Percentiles rank a stretch among this genome's conserved stretches.
Evolutionary conservation across 2,888 invertebrate genomes (phyloP).

Genomic region (Eilema depressum): DNA sequence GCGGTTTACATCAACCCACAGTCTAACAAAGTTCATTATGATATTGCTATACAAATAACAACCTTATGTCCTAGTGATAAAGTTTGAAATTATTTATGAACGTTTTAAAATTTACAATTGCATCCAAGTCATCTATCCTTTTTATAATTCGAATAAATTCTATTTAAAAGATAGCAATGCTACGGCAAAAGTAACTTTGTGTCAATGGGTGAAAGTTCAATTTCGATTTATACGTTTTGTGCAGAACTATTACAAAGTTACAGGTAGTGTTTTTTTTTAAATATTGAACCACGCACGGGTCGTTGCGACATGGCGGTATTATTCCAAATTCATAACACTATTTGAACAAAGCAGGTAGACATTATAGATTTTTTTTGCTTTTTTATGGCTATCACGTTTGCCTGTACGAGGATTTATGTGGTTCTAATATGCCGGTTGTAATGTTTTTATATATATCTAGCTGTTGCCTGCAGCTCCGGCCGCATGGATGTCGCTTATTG

Average conservation of each 20-base stretch:
- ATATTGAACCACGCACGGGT: conserved; percentile 73
- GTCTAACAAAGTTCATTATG: conserved; percentile 33
- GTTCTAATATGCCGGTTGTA: conserved; percentile 20
- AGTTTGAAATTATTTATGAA: conserved; percentile 29
- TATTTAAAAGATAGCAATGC: conserved; percentile 18
- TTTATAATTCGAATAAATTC: conserved; percentile 32
- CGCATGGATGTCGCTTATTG: too few species aligned
- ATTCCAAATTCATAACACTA: conserved; percentile 65
- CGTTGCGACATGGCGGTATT: conserved; percentile 72
- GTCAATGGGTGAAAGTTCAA: conserved; percentile 9
- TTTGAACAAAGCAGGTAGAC: conserved; percentile 67
- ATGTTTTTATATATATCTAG: conserved; percentile 20
- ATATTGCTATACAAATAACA: conserved; percentile 35
- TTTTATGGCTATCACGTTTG: conserved; percentile 26
- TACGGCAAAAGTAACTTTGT: conserved; percentile 35
- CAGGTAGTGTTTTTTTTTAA: conserved; percentile 73
- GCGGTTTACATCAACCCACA: conserved; percentile 52
- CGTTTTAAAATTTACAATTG: conserved; percentile 49
- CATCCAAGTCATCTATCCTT: conserved; percentile 50
- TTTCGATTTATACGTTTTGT: conserved; percentile 25
- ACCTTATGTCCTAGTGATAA: conserved; percentile 32
- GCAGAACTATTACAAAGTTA: conserved; percentile 54
- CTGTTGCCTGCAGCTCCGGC: too few species aligned
- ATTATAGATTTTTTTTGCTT: conserved; percentile 37
- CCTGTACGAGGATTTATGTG: conserved; percentile 11